Percentiles rank a stretch among this genome's conserved stretches.
phyloP scores from a whole-genome alignment of 2,888 invertebrate species.

The Junonia oenone region DNA sequence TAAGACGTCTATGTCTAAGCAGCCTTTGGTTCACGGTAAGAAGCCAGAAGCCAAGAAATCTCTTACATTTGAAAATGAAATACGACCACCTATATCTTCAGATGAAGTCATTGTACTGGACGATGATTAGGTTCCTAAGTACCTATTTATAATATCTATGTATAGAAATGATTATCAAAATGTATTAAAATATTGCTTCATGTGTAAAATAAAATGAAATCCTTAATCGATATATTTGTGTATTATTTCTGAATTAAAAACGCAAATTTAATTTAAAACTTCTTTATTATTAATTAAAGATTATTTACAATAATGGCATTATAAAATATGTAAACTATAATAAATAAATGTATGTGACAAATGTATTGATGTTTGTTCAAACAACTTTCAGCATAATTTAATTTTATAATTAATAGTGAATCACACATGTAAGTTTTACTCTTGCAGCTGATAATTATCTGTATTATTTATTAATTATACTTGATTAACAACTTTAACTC shows the following conservation, averaged over 20 bases:
- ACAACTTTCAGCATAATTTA: neutral
- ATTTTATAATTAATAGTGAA: no score
- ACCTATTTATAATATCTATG: constrained; percentile 2
- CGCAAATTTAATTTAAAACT: neutral
- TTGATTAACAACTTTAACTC: no score
- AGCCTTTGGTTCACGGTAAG: constrained; percentile 36
- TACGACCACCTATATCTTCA: constrained; percentile 51
- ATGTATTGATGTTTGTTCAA: neutral
- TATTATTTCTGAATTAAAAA: neutral
- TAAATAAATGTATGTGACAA: neutral
- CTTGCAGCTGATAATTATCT: no score
- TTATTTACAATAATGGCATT: constrained; percentile 6
- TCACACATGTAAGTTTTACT: no score
- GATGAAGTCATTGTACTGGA: constrained; percentile 71
- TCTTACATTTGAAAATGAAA: constrained; percentile 43
- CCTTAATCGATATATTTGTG: neutral
- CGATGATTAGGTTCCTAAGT: constrained; percentile 49
- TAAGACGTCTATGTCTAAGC: constrained; percentile 54
- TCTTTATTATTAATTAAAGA: constrained; percentile 8
- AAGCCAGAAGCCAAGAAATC: constrained; percentile 57
- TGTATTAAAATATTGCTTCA: neutral
- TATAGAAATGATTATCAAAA: neutral
- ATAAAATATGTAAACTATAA: neutral
- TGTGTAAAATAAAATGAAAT: neutral
- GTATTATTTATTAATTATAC: no score